Percentiles rank a stretch among this genome's conserved stretches.
These are phyloP conservation scores for Solea senegalensis DNA, from an alignment of 2,113 vertebrate species.

Conservation along the genomic window DNA sequence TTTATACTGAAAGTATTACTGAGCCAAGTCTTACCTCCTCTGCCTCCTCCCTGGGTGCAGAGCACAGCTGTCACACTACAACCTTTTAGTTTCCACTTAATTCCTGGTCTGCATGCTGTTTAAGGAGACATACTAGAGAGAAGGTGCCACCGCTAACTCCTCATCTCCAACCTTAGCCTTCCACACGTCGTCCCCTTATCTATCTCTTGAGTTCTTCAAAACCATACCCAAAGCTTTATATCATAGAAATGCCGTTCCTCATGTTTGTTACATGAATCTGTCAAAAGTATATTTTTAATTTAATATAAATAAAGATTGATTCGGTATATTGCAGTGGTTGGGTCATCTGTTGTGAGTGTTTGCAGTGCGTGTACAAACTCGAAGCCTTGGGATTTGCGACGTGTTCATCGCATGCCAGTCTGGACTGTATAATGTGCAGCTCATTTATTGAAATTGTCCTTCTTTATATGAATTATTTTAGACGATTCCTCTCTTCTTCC, in stretches of 20 bases:
- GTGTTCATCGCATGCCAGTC: too few species aligned
- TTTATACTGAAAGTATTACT: constrained; percentile 49
- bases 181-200: constrained; percentile 21
- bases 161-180: constrained; percentile 24
- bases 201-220: constrained; percentile 63
- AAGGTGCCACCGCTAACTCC: constrained; percentile 8
- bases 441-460: too few species aligned
- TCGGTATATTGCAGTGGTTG: constrained; percentile 80
- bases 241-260: constrained; percentile 94
- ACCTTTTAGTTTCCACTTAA: constrained; percentile 21
- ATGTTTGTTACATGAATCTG: constrained; percentile 99
- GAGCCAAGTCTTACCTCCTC: constrained; percentile 66
- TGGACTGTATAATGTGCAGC: too few species aligned
- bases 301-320: constrained; percentile 99
- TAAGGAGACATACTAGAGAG: constrained; percentile 17
- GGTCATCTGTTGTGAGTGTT: neutral
- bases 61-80: constrained; percentile 27
- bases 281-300: constrained; percentile 99
- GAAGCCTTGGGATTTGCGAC: too few species aligned
- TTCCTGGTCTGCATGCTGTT: constrained; percentile 68
- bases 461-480: too few species aligned
- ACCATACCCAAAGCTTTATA: constrained; percentile 80
- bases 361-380: too few species aligned
- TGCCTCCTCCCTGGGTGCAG: constrained; percentile 28
- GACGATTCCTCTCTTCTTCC: too few species aligned